These are phyloP conservation scores for Microtus ochrogaster DNA, from an alignment of 2,113 vertebrate genomes.

Conservation along the genomic window DNA sequence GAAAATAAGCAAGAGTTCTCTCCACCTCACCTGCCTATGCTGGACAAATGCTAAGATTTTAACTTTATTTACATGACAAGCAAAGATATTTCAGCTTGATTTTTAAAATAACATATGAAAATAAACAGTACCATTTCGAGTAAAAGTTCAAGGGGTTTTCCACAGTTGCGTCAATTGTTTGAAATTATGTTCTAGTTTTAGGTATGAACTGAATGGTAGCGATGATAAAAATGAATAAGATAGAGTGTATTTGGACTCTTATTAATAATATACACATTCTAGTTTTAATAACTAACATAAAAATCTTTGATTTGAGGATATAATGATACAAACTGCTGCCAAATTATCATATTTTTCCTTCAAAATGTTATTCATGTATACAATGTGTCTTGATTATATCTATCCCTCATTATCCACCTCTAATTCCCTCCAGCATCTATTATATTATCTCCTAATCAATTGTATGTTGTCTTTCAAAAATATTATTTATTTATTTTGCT, in stretches of 20 bases:
- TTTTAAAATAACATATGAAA: constrained; percentile 24
- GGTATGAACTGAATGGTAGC: not conserved
- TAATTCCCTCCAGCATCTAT: not conserved
- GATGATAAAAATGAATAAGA: not conserved
- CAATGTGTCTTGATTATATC: not conserved
- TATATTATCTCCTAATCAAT: not conserved
- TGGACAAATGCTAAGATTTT: not conserved
- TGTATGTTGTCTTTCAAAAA: not conserved
- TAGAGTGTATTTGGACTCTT: not conserved
- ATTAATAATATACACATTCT: not conserved
- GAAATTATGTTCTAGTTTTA: constrained; percentile 41
- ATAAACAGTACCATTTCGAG: constrained; percentile 14
- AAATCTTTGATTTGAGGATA: not conserved
- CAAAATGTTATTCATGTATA: not conserved
- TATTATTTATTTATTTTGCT: not conserved
- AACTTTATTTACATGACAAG: not conserved
- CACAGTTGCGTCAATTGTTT: not conserved
- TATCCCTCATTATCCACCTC: not conserved
- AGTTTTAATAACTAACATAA: not conserved
- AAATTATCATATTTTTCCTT: not conserved
- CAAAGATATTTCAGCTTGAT: not conserved
- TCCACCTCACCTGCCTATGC: accelerated
- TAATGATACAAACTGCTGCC: not conserved
- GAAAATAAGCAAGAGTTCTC: not conserved
- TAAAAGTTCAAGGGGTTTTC: constrained; percentile 5